A percentile compares a stretch with the other conserved stretches of the same genome.
Evolutionary conservation across 2,888 invertebrate genomes (phyloP).

Genomic region (Kuschelorhynchus macadamiae): DNA sequence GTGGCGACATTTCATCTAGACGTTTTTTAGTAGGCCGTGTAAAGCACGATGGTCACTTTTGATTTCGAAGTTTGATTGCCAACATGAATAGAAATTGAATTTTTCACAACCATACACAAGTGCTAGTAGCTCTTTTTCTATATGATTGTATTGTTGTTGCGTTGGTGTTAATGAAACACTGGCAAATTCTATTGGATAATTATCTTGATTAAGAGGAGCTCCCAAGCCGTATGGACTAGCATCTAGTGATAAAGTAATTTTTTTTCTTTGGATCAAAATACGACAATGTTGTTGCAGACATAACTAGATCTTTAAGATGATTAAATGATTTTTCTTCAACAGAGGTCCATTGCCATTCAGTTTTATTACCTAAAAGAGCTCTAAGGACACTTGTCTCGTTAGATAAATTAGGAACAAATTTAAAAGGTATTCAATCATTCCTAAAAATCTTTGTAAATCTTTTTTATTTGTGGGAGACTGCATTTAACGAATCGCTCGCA

Average conservation of each 20-base stretch:
- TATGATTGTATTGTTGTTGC: not conserved
- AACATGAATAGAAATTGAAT: not conserved
- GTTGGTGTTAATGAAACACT: not conserved
- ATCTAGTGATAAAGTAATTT: conserved; percentile 47
- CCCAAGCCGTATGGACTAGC: conserved; percentile 49
- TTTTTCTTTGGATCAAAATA: conserved; percentile 39
- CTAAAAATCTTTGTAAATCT: conserved; percentile 46
- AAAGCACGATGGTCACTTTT: no score
- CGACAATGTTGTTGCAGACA: conserved; percentile 4
- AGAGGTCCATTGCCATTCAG: conserved; percentile 35
- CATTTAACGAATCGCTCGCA: conserved; percentile 22
- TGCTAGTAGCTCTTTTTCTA: not conserved
- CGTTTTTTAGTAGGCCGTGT: not conserved
- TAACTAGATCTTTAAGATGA: conserved; percentile 21
- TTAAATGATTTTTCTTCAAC: conserved; percentile 24
- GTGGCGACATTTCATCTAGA: not conserved
- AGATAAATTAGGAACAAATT: conserved; percentile 53
- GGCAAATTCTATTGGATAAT: not conserved
- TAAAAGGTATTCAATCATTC: conserved; percentile 54
- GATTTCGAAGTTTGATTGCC: no score
- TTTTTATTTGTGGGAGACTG: conserved; percentile 18
- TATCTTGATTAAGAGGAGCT: conserved; percentile 32
- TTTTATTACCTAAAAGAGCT: conserved; percentile 45
- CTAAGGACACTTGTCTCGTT: conserved; percentile 47
- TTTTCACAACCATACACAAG: not conserved